These are phyloP conservation scores for Pachyrhynchus sulphureomaculatus DNA, from an alignment of 1,140 invertebrate genomes.

Conservation along the genomic window DNA sequence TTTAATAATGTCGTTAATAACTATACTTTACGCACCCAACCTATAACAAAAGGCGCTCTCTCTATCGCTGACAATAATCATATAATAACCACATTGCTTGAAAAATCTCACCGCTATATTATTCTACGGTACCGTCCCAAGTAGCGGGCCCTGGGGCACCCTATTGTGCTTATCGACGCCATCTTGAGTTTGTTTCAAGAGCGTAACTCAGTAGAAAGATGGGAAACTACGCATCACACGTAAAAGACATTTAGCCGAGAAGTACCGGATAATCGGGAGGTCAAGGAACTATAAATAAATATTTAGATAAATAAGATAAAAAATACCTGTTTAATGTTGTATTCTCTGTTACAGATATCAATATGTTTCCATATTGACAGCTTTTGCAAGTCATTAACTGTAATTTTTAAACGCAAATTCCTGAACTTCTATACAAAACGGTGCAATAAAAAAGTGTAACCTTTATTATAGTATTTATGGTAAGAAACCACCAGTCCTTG, in stretches of 20 bases:
- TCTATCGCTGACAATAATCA: constrained; percentile 1
- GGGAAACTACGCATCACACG: constrained; percentile 12
- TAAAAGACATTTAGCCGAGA: neutral
- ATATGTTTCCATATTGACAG: too few species aligned
- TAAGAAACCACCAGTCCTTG: too few species aligned
- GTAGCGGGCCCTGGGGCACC: constrained; percentile 15
- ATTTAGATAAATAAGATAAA: constrained; percentile 5
- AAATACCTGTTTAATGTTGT: too few species aligned
- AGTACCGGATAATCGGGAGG: constrained; percentile 6
- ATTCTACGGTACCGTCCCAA: constrained; percentile 17
- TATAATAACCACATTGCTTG: constrained; percentile 20
- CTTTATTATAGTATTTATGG: too few species aligned
- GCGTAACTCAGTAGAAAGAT: constrained; percentile 23
- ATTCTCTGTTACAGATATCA: too few species aligned
- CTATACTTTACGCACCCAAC: too few species aligned
- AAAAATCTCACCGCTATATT: constrained; percentile 15
- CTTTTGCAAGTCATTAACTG: too few species aligned
- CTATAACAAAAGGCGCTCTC: too few species aligned
- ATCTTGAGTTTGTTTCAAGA: constrained; percentile 13
- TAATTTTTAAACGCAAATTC: too few species aligned
- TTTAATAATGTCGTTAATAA: too few species aligned
- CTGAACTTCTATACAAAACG: too few species aligned
- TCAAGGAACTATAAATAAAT: constrained; percentile 10
- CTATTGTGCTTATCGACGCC: constrained; percentile 21
- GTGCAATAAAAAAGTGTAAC: too few species aligned